These are phyloP conservation scores for Theocolax elegans DNA, from an alignment of 1,140 invertebrate species.

Conservation along the genomic window DNA sequence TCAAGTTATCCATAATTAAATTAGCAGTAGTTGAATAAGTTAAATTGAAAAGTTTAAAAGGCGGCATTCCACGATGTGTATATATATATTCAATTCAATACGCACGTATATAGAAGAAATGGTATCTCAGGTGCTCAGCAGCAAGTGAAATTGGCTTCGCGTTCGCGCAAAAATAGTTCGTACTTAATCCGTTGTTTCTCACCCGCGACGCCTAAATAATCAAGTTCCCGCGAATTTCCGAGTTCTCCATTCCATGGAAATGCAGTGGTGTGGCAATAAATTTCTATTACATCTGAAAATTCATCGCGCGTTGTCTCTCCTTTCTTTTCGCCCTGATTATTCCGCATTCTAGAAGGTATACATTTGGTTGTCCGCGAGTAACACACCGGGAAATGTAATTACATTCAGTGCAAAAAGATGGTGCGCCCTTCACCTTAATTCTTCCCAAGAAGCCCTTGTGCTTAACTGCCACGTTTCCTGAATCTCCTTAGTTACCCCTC, in stretches of 20 bases:
- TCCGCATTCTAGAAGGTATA: neutral
- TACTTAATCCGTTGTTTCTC: neutral
- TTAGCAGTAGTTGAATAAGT: neutral
- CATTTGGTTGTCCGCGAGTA: neutral
- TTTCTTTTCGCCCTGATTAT: neutral
- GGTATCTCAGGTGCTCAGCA: too few relatives aligned
- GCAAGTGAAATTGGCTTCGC: conserved; percentile 15
- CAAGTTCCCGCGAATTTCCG: conserved; percentile 11
- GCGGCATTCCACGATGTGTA: too few relatives aligned
- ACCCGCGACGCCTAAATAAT: conserved; percentile 2
- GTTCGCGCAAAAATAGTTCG: neutral
- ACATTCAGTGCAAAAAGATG: neutral
- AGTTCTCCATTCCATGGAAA: conserved; percentile 23
- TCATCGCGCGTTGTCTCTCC: neutral
- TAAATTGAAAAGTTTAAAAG: neutral
- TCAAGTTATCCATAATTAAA: conserved; percentile 4
- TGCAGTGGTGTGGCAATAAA: conserved; percentile 30
- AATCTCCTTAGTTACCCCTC: conserved; percentile 1
- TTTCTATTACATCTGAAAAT: conserved; percentile 39
- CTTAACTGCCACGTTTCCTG: conserved; percentile 28
- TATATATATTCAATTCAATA: too few relatives aligned
- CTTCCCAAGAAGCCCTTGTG: conserved; percentile 25
- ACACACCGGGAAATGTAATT: conserved; percentile 24
- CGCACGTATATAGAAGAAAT: too few relatives aligned
- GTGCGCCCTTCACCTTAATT: conserved; percentile 31